A percentile compares a stretch with the other conserved stretches of the same genome.
These are phyloP conservation scores for Lycophotia porphyrea DNA, from an alignment of 2,888 invertebrate species.

Conservation along the genomic window DNA sequence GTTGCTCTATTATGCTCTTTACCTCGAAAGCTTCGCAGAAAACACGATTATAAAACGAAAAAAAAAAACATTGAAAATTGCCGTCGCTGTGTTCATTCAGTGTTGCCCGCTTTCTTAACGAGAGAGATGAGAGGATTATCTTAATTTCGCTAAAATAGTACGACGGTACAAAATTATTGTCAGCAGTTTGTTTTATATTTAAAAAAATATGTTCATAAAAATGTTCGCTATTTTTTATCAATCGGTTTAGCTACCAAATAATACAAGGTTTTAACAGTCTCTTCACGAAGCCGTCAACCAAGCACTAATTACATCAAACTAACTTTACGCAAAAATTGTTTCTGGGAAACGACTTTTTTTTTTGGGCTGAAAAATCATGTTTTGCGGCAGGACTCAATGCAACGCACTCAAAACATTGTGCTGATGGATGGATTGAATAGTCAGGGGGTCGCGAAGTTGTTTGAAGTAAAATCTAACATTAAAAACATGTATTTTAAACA, in stretches of 20 bases:
- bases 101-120: conserved; percentile 44
- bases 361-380: no score
- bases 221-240: background rate
- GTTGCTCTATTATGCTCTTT: conserved; percentile 27
- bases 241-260: background rate
- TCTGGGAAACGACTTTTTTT: no score
- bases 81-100: background rate
- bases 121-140: conserved; percentile 63
- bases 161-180: conserved; percentile 41
- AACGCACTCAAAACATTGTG: no score
- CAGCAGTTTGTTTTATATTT: conserved; percentile 24
- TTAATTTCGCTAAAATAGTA: conserved; percentile 63
- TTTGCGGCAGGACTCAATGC: no score
- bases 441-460: no score
- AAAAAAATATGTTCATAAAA: background rate
- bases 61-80: background rate
- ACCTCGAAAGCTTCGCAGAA: conserved; percentile 21
- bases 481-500: no score
- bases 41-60: conserved; percentile 26
- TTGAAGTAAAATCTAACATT: no score
- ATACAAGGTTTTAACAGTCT: no score
- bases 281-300: no score
- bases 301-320: no score
- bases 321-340: no score
- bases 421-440: no score